These are phyloP conservation scores for Hybognathus amarus DNA, from an alignment of 2,797 vertebrate genomes.

Conservation along the genomic window DNA sequence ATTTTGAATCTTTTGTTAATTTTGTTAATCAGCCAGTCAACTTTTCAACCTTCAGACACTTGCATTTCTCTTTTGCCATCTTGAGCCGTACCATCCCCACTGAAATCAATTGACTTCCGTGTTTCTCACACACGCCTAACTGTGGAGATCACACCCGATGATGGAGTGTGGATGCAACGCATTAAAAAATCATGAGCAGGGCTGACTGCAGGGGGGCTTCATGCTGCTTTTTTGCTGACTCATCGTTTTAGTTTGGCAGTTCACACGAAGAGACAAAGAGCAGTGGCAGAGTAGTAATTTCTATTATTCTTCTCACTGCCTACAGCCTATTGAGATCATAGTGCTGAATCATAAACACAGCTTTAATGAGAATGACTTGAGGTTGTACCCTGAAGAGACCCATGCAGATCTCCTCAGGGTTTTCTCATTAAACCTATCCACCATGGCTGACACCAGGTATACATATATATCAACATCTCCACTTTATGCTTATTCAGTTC, in stretches of 20 bases:
- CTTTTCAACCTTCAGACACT: background rate
- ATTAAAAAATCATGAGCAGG: slow-evolving; percentile 77
- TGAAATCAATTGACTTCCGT: background rate
- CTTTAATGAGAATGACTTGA: slow-evolving; percentile 34
- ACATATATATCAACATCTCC: background rate
- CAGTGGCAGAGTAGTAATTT: slow-evolving; percentile 49
- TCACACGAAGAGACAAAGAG: slow-evolving; percentile 45
- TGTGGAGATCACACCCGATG: slow-evolving; percentile 65
- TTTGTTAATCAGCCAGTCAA: no score
- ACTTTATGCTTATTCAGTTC: background rate
- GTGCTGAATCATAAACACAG: slow-evolving; percentile 20
- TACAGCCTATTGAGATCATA: slow-evolving; percentile 21
- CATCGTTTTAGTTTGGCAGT: slow-evolving; percentile 63
- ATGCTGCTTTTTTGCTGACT: slow-evolving; percentile 69
- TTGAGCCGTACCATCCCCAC: background rate
- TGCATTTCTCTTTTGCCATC: background rate
- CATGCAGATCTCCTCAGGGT: background rate
- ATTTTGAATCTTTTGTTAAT: background rate
- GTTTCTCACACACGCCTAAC: slow-evolving; percentile 25
- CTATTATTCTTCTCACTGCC: slow-evolving; percentile 57
- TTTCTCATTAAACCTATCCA: slow-evolving; percentile 17
- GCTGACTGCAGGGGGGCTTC: slow-evolving; percentile 68
- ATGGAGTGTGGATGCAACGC: slow-evolving; percentile 68
- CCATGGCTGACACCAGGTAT: background rate
- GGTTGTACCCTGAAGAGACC: slow-evolving; percentile 27